These are phyloP conservation scores for Todus mexicanus DNA, from an alignment of 2,797 vertebrate genomes.

Conservation along the genomic window DNA sequence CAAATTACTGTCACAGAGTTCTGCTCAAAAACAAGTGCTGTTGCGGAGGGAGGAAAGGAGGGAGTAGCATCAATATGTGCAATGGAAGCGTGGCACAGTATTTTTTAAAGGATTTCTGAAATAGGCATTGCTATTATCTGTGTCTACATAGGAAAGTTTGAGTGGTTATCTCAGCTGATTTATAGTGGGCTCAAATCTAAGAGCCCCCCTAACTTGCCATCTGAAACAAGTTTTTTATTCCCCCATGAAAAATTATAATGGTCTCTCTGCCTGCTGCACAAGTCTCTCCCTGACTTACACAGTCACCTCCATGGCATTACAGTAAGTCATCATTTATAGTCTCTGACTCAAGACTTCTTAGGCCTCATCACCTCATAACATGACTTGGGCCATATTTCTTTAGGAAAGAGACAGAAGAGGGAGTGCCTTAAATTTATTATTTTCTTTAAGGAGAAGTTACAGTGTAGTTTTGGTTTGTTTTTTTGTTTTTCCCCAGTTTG, in stretches of 20 bases:
- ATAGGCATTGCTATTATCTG: not conserved
- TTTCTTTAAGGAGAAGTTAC: not conserved
- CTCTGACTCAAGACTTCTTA: not conserved
- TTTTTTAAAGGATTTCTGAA: not conserved
- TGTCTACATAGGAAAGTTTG: not conserved
- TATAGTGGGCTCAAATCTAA: not conserved
- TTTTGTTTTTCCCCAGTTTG: not conserved
- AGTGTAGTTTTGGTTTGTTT: not conserved
- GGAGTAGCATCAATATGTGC: too few species aligned
- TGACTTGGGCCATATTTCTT: not conserved
- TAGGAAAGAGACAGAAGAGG: not conserved
- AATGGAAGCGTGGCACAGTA: accelerated
- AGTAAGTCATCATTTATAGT: not conserved
- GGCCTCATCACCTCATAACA: not conserved
- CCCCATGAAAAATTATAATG: not conserved
- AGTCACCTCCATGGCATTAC: not conserved
- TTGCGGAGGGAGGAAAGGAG: not conserved
- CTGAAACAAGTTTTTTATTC: not conserved
- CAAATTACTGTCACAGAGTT: not conserved
- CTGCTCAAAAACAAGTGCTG: not conserved
- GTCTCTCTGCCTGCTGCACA: not conserved
- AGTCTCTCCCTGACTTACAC: not conserved
- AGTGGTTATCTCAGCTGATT: not conserved
- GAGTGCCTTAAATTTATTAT: not conserved
- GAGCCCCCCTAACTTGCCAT: not conserved